phyloP scores from a whole-genome alignment of 2,888 invertebrate genomes.

The Sycophila texana region DNA sequence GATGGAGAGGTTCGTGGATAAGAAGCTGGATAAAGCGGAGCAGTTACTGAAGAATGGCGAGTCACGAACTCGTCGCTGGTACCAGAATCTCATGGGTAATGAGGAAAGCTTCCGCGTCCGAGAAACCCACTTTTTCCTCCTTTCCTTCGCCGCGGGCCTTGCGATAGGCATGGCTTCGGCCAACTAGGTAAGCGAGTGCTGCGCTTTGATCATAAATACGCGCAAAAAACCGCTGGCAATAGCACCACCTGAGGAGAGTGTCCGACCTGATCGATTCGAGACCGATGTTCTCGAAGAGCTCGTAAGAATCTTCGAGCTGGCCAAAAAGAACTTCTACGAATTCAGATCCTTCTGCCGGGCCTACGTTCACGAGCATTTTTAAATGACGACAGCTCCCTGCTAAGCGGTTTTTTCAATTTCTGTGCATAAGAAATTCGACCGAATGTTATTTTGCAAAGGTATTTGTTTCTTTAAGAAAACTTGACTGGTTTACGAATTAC shows the following conservation, averaged over 20 bases:
- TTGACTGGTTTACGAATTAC: too few species aligned
- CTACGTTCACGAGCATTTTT: slow-evolving; percentile 27
- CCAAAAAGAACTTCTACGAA: slow-evolving; percentile 59
- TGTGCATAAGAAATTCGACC: too few species aligned
- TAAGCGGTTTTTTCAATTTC: too few species aligned
- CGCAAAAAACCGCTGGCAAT: slow-evolving; percentile 21
- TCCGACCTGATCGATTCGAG: neutral
- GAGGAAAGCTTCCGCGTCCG: slow-evolving; percentile 82
- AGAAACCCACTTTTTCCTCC: slow-evolving; percentile 87
- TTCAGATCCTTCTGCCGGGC: slow-evolving; percentile 58
- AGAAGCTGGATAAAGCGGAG: slow-evolving; percentile 88
- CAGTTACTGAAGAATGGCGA: slow-evolving; percentile 83
- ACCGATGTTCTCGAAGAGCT: slow-evolving; percentile 36
- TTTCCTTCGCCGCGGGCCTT: slow-evolving; percentile 88
- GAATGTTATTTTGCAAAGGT: too few species aligned
- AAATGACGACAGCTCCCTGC: neutral
- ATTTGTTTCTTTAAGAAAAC: too few species aligned
- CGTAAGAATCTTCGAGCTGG: slow-evolving; percentile 56
- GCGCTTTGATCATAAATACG: slow-evolving; percentile 64
- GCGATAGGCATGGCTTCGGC: slow-evolving; percentile 81
- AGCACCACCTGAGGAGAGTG: slow-evolving; percentile 9
- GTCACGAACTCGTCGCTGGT: slow-evolving; percentile 86
- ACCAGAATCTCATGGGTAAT: slow-evolving; percentile 82
- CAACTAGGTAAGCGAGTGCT: slow-evolving; percentile 69
- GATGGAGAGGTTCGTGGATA: slow-evolving; percentile 89